phyloP scores from a whole-genome alignment of 2,888 invertebrate genomes.

The Diadromus collaris region DNA sequence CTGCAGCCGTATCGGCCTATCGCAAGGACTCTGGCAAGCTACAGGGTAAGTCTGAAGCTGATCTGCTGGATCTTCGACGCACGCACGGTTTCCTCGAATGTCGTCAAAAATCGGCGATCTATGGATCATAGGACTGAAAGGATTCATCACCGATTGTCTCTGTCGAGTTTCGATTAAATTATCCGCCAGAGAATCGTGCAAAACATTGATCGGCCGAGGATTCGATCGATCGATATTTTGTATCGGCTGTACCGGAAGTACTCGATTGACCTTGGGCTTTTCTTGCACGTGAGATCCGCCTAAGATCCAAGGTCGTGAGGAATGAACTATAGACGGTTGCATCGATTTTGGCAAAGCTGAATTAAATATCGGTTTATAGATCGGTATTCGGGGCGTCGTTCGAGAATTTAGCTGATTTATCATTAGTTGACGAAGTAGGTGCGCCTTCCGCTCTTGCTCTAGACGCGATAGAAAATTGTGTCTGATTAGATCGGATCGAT shows the following conservation, averaged over 20 bases:
- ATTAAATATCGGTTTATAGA: neutral
- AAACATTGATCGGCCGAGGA: neutral
- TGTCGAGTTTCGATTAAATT: neutral
- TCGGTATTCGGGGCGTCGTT: neutral
- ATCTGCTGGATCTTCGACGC: neutral
- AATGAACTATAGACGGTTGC: neutral
- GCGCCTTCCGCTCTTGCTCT: neutral
- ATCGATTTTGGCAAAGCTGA: neutral
- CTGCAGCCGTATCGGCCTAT: constrained; percentile 58
- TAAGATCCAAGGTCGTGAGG: neutral
- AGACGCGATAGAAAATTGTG: neutral
- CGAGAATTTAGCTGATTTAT: neutral
- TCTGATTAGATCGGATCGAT: neutral
- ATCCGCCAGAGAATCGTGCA: neutral
- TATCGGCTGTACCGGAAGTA: neutral
- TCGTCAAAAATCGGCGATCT: neutral
- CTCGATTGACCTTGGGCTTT: neutral
- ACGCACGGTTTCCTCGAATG: neutral
- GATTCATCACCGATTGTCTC: neutral
- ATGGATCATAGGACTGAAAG: neutral
- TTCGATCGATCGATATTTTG: neutral
- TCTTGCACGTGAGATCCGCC: neutral
- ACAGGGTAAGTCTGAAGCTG: neutral
- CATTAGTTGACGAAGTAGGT: neutral
- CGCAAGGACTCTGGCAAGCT: constrained; percentile 41